phyloP scores from a whole-genome alignment of 2,888 invertebrate species.

The Mythimna albipuncta region DNA sequence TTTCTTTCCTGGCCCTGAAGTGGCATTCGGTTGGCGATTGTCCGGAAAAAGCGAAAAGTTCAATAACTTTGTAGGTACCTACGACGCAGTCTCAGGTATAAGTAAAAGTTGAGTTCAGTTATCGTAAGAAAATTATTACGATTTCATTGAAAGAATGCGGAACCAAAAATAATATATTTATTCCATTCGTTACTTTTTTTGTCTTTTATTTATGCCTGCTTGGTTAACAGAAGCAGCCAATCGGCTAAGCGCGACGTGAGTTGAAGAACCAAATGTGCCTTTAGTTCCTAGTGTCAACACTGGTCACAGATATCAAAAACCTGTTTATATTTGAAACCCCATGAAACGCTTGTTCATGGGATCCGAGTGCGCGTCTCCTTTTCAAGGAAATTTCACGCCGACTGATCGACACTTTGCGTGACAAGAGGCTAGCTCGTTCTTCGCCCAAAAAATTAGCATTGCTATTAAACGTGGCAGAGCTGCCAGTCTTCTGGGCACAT shows the following conservation, averaged over 20 bases:
- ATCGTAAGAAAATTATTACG: not conserved
- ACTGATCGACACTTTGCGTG: too few species aligned
- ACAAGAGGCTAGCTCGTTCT: too few species aligned
- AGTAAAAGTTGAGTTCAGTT: slow-evolving; percentile 3
- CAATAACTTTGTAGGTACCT: slow-evolving; percentile 50
- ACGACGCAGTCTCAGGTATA: not conserved
- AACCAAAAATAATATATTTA: not conserved
- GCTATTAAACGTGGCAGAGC: too few species aligned
- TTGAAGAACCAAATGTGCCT: not conserved
- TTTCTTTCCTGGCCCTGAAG: slow-evolving; percentile 76
- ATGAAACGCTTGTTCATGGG: too few species aligned
- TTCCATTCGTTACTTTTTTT: slow-evolving; percentile 5
- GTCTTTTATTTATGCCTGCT: not conserved
- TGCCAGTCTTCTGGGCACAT: too few species aligned
- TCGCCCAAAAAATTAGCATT: too few species aligned
- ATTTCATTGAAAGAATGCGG: not conserved
- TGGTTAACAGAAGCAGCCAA: not conserved
- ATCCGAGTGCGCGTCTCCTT: too few species aligned
- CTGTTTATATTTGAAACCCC: too few species aligned
- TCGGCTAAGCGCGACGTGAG: not conserved
- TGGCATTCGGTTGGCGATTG: slow-evolving; percentile 54
- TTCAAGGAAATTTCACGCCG: too few species aligned
- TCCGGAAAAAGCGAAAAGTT: slow-evolving; percentile 64
- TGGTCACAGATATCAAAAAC: not conserved
- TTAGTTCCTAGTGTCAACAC: too few species aligned